These are phyloP conservation scores for Caprella mutica DNA, from an alignment of 2,888 invertebrate species.

Conservation along the genomic window DNA sequence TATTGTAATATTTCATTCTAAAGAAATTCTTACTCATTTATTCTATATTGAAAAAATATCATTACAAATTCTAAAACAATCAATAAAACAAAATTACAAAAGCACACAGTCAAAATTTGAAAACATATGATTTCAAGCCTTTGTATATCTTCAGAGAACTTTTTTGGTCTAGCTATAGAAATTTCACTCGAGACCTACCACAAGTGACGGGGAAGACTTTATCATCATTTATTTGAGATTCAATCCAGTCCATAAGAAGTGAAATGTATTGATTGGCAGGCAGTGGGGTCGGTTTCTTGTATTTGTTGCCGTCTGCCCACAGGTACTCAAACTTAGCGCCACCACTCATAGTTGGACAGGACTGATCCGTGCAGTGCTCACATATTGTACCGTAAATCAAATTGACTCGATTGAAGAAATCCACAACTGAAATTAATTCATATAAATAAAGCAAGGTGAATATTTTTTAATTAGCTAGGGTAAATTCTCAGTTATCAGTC, in stretches of 20 bases:
- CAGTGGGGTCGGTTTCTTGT: constrained; percentile 47
- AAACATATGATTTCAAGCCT: too few relatives aligned
- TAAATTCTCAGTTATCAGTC: too few relatives aligned
- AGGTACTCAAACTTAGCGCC: constrained; percentile 79
- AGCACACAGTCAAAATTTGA: too few relatives aligned
- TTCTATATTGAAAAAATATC: too few relatives aligned
- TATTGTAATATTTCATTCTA: too few relatives aligned
- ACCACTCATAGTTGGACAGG: constrained; percentile 83
- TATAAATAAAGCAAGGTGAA: too few relatives aligned
- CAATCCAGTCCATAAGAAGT: constrained; percentile 82
- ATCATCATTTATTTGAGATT: constrained; percentile 79
- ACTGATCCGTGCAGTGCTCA: constrained; percentile 67
- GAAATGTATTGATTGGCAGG: constrained; percentile 64
- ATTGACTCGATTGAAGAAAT: constrained; percentile 88
- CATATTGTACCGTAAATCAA: constrained; percentile 79
- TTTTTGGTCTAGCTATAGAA: background rate
- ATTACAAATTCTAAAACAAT: too few relatives aligned
- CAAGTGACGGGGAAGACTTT: constrained; percentile 66
- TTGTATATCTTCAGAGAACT: too few relatives aligned
- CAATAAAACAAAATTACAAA: too few relatives aligned
- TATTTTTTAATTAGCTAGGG: too few relatives aligned
- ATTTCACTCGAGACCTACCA: constrained; percentile 16
- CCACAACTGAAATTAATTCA: constrained; percentile 78
- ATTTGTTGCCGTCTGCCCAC: constrained; percentile 74
- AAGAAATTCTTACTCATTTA: too few relatives aligned